Evolutionary conservation across 2,113 vertebrate species (phyloP), one percentile per base, ranked within the genome.

Genomic region (Antechinus stuartii): DNA sequence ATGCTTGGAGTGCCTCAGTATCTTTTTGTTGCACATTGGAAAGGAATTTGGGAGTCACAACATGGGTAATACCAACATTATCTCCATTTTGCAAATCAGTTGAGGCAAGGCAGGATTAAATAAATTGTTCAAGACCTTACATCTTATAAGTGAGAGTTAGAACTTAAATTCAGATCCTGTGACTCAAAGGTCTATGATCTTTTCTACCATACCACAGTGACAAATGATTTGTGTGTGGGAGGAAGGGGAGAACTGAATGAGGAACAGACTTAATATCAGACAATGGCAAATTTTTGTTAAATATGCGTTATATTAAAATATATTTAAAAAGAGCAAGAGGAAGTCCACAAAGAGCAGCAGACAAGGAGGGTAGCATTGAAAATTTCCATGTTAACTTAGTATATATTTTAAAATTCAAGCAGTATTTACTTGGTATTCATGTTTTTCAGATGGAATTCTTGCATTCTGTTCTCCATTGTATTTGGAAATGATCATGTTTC

Each of bases 81-180:
- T n/a, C 68, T 76, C 23, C 50, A 91, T n/a, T 93, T 93, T 94
- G 68, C 46, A 92, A 95, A 93, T 42, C 93, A 93, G 93, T 42
- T 94, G 92, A 94, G 26, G 54, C 55, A 53, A 42, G 61, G 90
- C 93, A 35, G 90, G 95, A 93, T 91, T 49, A 95, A 92, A 22
- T 54, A 93, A 95, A 26, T 54, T 76, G 42, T 68, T 23, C 54
- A 94, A 95, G 35, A 35, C 52, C 22, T 55, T 94, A 91, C 2
- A 89, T 35, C 8, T 92, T 11, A 4, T 56, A 90, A 90, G 12
- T 11, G 26, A 95, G 96, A 93, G 46, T n/a, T 46, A 91, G 55
- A 35, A 91, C 61, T 68, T 94, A 25, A 89, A 94, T 2, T 49
- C 50, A 93, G 55, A 2, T 22, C 68, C 27, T 84, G 27, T 90